Base-by-base conservation (phyloP, 23 tunicate genomes). In the Oikopleura dioica region DNA sequence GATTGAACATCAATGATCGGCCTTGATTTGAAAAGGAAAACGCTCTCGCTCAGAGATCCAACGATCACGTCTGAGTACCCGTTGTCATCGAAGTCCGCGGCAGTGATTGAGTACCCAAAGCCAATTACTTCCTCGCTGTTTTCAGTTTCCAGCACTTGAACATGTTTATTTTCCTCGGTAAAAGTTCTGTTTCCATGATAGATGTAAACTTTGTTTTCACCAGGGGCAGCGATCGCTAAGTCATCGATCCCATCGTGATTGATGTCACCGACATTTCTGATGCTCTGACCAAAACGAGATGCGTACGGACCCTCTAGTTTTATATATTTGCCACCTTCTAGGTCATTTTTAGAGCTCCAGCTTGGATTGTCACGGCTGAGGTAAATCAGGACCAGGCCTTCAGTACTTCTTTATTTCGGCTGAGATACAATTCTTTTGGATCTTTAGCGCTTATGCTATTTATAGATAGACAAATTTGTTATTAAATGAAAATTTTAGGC, bases 171-270 rank as follows among this genome's bases (percentile, higher is more conserved):
- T 12, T 31, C 33, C 30, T 63, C 33, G 16, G 72, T 24, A 12
- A 31, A 28, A 24, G 4, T 63, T 63, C 33, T 63, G 5, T 2
- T 23, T 28, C 72, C 72, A 63, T 63, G 72, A 63, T 63, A 63
- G 33, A 63, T 63, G 26, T 63, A 63, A 63, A 63, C 72, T 24
- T 28, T 24, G 29, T 28, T 4, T 63, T 63, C 72, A 16, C 72
- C 72, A 63, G 2, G 5, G 5, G 72, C 72, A 23, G 33, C 29
- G 26, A 63, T 63, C 29, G 72, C 72, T 2, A 63, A 28, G 33
- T 63, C 72, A 63, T 63, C 72, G 26, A 63, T 63, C 33, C 72
- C 72, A 28, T 63, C 72, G 33, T 63, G 72, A 63, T 63, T 63
- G 4, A 63, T 28, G 26, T 63, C 72, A 16, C 72, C 72, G 33